phyloP scores from a whole-genome alignment of 1,140 invertebrate genomes.

The Eriocheir sinensis region DNA sequence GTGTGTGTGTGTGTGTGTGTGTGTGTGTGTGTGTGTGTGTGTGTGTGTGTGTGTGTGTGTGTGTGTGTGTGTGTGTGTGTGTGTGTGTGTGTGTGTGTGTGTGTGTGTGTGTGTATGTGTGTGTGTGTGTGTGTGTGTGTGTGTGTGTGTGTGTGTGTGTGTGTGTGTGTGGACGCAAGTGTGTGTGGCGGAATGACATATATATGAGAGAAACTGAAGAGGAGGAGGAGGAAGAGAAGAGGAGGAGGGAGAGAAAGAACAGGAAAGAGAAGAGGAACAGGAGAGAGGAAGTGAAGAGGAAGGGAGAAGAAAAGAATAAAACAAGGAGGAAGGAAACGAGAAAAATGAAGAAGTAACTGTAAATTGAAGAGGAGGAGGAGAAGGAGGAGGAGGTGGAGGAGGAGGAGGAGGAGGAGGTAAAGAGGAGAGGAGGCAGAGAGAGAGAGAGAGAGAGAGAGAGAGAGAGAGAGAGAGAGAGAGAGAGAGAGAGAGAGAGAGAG shows the following conservation, averaged over 20 bases:
- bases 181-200: background rate
- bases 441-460: background rate
- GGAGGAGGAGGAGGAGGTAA: too few relatives aligned
- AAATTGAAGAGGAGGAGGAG: too few relatives aligned
- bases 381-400: too few relatives aligned
- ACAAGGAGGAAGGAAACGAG: background rate
- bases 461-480: background rate
- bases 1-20: conserved; percentile 43
- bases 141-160: background rate
- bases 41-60: background rate
- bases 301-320: background rate
- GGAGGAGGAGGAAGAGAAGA: background rate
- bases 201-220: background rate
- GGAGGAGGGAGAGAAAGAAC: background rate
- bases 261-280: conserved; percentile 4
- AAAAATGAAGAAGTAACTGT: too few relatives aligned
- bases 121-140: conserved; percentile 12
- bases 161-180: background rate
- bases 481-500: conserved; percentile 22
- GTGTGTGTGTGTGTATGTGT: conserved; percentile 33
- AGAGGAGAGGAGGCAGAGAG: too few relatives aligned
- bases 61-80: background rate
- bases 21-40: background rate
- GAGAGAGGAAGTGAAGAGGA: too few relatives aligned
- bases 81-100: conserved; percentile 31